Percentiles rank a stretch among this genome's conserved stretches.
phyloP scores from a whole-genome alignment of 2,797 vertebrate genomes.

The Sebastes glaucus region DNA sequence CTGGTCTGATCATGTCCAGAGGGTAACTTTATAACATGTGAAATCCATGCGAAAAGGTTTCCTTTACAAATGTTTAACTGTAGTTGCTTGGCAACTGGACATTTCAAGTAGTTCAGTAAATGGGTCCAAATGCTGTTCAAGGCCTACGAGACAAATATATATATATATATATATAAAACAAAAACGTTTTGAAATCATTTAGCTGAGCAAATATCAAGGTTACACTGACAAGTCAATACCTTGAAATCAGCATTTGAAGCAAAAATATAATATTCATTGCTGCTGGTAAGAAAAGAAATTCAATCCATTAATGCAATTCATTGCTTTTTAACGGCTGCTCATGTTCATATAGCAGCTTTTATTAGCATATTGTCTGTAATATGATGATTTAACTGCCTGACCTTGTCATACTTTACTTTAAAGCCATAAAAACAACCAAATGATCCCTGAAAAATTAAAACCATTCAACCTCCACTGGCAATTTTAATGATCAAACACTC shows the following conservation, averaged over 20 bases:
- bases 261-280: background rate
- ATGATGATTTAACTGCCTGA: background rate
- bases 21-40: background rate
- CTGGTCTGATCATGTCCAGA: background rate
- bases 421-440: conserved; percentile 10
- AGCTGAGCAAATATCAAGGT: background rate
- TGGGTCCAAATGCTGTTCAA: background rate
- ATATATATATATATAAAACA: background rate
- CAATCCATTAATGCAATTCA: background rate
- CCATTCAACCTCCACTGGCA: conserved; percentile 7
- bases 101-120: background rate
- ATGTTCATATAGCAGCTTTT: background rate
- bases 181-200: background rate
- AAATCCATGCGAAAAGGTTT: background rate
- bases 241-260: background rate
- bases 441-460: conserved; percentile 15
- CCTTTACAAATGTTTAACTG: background rate
- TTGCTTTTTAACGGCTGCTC: background rate
- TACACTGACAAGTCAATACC: background rate
- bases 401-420: background rate
- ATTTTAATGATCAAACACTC: conserved; percentile 52
- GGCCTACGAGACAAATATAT: background rate
- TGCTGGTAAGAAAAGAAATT: background rate
- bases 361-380: background rate
- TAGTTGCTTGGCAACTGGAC: background rate